These are phyloP conservation scores for Heliconius congener DNA, from an alignment of 1,140 invertebrate species.

Conservation along the genomic window DNA sequence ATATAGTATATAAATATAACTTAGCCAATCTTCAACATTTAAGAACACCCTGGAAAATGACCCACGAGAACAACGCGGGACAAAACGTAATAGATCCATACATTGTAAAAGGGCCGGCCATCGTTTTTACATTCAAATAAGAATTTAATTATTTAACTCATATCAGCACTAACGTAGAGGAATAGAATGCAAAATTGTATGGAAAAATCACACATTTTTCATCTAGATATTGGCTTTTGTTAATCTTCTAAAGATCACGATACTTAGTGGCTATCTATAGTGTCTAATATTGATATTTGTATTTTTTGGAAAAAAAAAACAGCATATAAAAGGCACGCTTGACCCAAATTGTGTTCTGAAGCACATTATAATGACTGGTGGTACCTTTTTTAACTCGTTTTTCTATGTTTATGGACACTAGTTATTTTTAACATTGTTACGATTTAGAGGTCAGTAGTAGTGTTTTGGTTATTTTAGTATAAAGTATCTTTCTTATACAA, in stretches of 20 bases:
- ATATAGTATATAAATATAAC: not conserved
- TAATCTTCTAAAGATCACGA: slow-evolving; percentile 47
- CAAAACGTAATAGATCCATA: slow-evolving; percentile 76
- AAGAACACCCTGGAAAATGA: slow-evolving; percentile 48
- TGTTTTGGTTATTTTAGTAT: too few relatives aligned
- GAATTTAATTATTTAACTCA: slow-evolving; percentile 38
- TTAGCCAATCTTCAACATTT: not conserved
- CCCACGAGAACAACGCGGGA: slow-evolving; percentile 59
- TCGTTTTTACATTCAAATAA: slow-evolving; percentile 46
- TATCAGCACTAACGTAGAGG: slow-evolving; percentile 43
- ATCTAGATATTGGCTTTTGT: slow-evolving; percentile 33
- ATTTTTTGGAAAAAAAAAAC: not conserved
- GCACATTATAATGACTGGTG: not conserved
- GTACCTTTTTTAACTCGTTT: too few relatives aligned
- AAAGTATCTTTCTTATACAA: too few relatives aligned
- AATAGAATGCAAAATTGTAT: slow-evolving; percentile 49
- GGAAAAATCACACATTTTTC: not conserved
- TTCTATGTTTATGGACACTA: too few relatives aligned
- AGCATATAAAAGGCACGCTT: not conserved
- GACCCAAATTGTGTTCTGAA: not conserved
- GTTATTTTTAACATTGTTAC: too few relatives aligned
- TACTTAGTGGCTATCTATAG: slow-evolving; percentile 31
- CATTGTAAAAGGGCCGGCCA: slow-evolving; percentile 65
- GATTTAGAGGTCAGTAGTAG: too few relatives aligned
- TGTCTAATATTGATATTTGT: slow-evolving; percentile 26